Base-by-base conservation (phyloP, 2,888 invertebrate species). In the Hylaea fasciaria region DNA sequence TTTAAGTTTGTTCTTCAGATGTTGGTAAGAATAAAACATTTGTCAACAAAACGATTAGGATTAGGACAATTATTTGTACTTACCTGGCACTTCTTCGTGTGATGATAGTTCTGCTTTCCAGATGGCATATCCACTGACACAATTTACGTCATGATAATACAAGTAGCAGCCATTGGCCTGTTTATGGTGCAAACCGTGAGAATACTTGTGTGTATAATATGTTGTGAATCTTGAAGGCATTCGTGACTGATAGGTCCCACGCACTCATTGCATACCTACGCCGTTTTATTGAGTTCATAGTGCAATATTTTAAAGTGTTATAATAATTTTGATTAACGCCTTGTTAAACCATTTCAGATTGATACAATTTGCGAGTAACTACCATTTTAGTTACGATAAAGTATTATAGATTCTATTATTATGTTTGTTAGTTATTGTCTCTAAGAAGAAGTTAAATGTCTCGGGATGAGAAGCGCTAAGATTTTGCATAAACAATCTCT, bases 191-290 rank as follows among this genome's bases (percentile, higher is more conserved):
- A 40, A 50, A 32, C 45, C 45, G 50, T 57, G 39, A 45, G 57
- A 57, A 50, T 29, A 41, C 7, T 28, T 13, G 5, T n/a, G n/a
- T n/a, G n/a, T n/a, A n/a, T n/a, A n/a, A n/a, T n/a, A 39, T 39
- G 39, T 40, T 50, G 29, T 14, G 43, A 43, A 48, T 41, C 22
- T 43, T 22, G 43, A 43, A n/a, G 37, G 8, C 37, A 14, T 11
- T 40, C 40, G 39, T 51, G 40, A 51, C 51, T 29, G 51, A 51
- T 29, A 39, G 22, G 40, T 47, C 41, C 41, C 41, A 54, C 40
- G 28, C 54, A 17, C n/a, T 29, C 3, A 17, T 17, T 39, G 28
- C 16, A 16, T 41, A n/a, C n/a, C n/a, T n/a, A 32, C 32, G 12
- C 7, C n/a, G n/a, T 50, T 51, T 22, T 52, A 53, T 53, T 28